Base-by-base conservation (phyloP, 2,113 vertebrate species). In the Zeus faber region DNA sequence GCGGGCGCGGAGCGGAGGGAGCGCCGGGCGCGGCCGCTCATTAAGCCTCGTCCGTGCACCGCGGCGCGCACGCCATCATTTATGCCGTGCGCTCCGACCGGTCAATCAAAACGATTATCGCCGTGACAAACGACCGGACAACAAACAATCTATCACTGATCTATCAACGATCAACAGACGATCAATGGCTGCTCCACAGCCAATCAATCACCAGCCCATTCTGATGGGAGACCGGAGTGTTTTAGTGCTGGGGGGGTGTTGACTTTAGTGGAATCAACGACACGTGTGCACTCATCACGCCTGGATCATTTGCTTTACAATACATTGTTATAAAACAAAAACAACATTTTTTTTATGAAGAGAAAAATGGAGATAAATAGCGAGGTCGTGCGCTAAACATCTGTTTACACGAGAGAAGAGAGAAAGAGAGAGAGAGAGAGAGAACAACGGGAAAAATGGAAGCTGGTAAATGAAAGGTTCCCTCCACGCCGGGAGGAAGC, bases 71-170 rank as follows among this genome's bases (percentile, higher is more conserved):
- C 62, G 55, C 26, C 2, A 61, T 67, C 35, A 66, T 47, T 56
- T 47, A 54, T 41, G 24, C 50, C 45, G 29, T 52, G 16, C 22
- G 17, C 33, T 22, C 13, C 27, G 48, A 47, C 54, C 40, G 33
- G 61, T 65, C 39, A 29, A 54, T 74, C 52, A 68, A 56, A 45
- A 65, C 0, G 1, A 64, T 61, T 54, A 65, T 55, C 17, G 27
- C 33, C 20, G 51, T 69, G 65, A 72, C 54, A 52, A 61, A 84
- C n/a, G 25, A 54, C 24, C 55, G 23, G 18, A 41, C 48, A 64
- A 40, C 55, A 59, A 75, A 77, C 57, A 57, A 55, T 76, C 48
- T 58, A 65, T 72, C 37, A 49, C 24, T 51, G 53, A 76, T 71
- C 52, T 69, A 59, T 66, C 61, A 54, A 52, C 26, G 58, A 73